Base-by-base conservation (phyloP, 2,888 invertebrate genomes). In the Meandrusa payeni region DNA sequence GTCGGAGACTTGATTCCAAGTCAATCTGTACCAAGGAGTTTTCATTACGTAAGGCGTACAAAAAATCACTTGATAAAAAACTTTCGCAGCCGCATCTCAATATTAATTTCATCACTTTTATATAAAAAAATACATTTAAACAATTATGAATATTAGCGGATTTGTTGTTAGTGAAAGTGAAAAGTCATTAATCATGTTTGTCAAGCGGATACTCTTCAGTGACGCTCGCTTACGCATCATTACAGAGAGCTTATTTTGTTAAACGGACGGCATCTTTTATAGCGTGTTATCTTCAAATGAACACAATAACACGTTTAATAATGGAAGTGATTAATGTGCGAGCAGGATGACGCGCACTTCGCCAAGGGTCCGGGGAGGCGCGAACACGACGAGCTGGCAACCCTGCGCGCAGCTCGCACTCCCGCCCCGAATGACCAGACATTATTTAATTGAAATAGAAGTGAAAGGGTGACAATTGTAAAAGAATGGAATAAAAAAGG, bases 391-490 rank as follows among this genome's bases (percentile, higher is more conserved):
- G 64, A 44, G 26, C 12, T 37, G 42, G 33, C 45, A 42, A 41
- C 37, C 49, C 52, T 12, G 45, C 42, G 37, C 40, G 48, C 48
- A 39, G 39, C 54, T 49, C 9, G 12, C 58, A 61, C 64, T 60
- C 72, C 76, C 69, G 76, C 72, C 79, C 75, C 85, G 83, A 87
- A 85, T 87, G 87, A 87, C 87, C 87, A 87, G 85, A 87, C 85
- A 87, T 87, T 86, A 87, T 87, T 86, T 87, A 87, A 87, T 87
- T 86, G 86, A 87, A 86, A 81, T 83, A 64, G 65, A 79, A 83
- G 76, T 76, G 61, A 87, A 86, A 85, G 87, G 87, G 87, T 87
- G 86, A 87, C 86, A 82, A 86, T 85, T 79, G 86, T 77, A 76
- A 79, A 83, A 82, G 75, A 82, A 85, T 79, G 79, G 77, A 76